Evolutionary conservation across 2,888 invertebrate species (phyloP).

Genomic region (Chloroclystis v-ata): DNA sequence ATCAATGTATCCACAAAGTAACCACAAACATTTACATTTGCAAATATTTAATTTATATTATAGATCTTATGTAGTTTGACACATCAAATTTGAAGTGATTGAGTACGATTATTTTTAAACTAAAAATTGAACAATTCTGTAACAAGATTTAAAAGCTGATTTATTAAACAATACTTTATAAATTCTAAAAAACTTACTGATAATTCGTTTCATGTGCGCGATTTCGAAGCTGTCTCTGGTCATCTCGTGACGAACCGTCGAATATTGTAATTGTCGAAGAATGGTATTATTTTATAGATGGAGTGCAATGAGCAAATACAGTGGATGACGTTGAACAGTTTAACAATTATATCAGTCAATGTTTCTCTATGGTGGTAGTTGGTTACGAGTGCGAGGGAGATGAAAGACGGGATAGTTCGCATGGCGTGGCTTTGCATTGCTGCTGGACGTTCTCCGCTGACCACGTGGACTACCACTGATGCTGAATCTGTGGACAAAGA

Average conservation of each 20-base stretch:
- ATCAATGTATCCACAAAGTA: too few relatives aligned
- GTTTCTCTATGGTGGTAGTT: constrained; percentile 23
- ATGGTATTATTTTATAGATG: constrained; percentile 29
- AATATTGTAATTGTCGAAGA: constrained; percentile 38
- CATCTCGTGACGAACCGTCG: constrained; percentile 55
- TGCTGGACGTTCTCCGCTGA: constrained; percentile 85
- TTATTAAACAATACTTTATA: neutral
- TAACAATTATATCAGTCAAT: constrained; percentile 28
- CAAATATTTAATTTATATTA: too few relatives aligned
- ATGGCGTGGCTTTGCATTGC: constrained; percentile 77
- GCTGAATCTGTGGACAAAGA: constrained; percentile 81
- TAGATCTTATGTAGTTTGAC: too few relatives aligned
- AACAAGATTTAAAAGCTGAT: neutral
- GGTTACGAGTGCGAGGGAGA: constrained; percentile 19
- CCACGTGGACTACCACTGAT: constrained; percentile 88
- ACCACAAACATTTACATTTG: too few relatives aligned
- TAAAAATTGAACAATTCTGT: too few relatives aligned
- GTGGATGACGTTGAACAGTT: constrained; percentile 33
- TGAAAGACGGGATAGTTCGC: constrained; percentile 36
- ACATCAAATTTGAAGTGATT: too few relatives aligned
- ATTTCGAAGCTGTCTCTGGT: constrained; percentile 36
- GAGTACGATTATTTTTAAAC: too few relatives aligned
- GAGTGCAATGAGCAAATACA: constrained; percentile 31
- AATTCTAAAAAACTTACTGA: constrained; percentile 34
- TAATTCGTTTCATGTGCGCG: constrained; percentile 56